Base-by-base conservation (phyloP, 2,888 invertebrate species). In the Craniophora ligustri region DNA sequence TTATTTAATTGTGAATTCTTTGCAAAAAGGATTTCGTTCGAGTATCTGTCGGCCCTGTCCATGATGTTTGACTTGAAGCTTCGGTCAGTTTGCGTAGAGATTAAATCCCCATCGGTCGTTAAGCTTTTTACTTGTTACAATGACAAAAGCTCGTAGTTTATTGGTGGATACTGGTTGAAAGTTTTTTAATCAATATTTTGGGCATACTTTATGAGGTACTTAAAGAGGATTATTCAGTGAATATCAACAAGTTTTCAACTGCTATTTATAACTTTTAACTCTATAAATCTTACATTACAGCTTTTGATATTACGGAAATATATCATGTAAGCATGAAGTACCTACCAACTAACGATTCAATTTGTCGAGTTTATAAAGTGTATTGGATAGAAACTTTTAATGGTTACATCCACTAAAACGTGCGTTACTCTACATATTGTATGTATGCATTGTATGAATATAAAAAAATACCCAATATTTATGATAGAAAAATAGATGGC, bases 11-110 rank as follows among this genome's bases (percentile, higher is more conserved):
- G 48, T 31, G 48, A 54, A 48, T 60, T 61, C 65, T 75, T 65
- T 61, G 50, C 45, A 39, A 56, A 74, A 66, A 65, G 59, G 73
- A 72, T 76, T 51, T 59, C 63, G 58, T 61, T 54, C 38, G 54
- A 54, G 53, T 50, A n/a, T 41, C 42, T 45, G 35, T 30, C 35
- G 38, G 10, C 50, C 51, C 51, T 60, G 74, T 77, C 63, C 72
- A 50, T 13, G 16, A 48, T 82, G 85, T 85, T 82, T 81, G 72
- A 82, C 69, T 84, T 82, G 6, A 36, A 67, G 77, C 80, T 85
- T 51, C 28, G 34, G n/a, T 5, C 54, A 54, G 82, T 80, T 81
- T 81, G 78, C 67, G 54, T 77, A 72, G 56, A 57, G 75, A 67
- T 82, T 82, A 75, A 36, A 59, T 56, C 31, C 36, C 50, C 60